phyloP scores from a whole-genome alignment of 1,140 invertebrate genomes.

The Megalonaias nervosa region DNA sequence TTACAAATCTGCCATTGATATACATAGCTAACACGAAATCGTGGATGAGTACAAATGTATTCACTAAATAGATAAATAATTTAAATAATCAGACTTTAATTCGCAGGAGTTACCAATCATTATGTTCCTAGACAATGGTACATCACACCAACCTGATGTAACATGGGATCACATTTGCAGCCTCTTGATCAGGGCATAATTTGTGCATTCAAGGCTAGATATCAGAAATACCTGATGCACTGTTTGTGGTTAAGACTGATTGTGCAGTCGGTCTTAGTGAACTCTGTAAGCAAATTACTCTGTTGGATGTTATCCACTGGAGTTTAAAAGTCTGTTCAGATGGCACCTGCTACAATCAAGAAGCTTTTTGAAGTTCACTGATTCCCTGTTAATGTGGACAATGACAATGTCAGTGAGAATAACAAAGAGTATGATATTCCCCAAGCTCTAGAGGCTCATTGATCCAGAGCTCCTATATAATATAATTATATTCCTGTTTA shows the following conservation, averaged over 20 bases:
- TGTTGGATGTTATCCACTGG: constrained; percentile 25
- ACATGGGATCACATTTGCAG: constrained; percentile 36
- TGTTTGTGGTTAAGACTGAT: too few species aligned
- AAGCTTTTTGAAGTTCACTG: neutral
- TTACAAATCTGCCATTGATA: constrained; percentile 26
- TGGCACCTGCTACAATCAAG: neutral
- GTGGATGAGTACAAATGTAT: constrained; percentile 56
- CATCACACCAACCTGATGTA: constrained; percentile 38
- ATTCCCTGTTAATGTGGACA: neutral
- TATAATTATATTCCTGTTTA: too few species aligned
- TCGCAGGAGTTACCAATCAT: constrained; percentile 36
- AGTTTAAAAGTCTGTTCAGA: constrained; percentile 5
- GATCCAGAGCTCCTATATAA: too few species aligned
- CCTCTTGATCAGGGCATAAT: constrained; percentile 40
- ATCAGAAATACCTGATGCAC: constrained; percentile 19
- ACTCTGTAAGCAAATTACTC: constrained; percentile 11
- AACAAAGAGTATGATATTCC: constrained; percentile 24
- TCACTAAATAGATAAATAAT: constrained; percentile 50
- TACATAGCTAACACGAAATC: constrained; percentile 38
- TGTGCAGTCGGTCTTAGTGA: neutral
- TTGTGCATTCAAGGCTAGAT: constrained; percentile 30
- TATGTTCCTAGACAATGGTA: constrained; percentile 53
- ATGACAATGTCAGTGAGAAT: neutral
- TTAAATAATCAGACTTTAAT: constrained; percentile 42
- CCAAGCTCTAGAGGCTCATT: neutral